Conservation (phyloP, 2,888 invertebrate genomes). For the Oithona nana region DNA sequence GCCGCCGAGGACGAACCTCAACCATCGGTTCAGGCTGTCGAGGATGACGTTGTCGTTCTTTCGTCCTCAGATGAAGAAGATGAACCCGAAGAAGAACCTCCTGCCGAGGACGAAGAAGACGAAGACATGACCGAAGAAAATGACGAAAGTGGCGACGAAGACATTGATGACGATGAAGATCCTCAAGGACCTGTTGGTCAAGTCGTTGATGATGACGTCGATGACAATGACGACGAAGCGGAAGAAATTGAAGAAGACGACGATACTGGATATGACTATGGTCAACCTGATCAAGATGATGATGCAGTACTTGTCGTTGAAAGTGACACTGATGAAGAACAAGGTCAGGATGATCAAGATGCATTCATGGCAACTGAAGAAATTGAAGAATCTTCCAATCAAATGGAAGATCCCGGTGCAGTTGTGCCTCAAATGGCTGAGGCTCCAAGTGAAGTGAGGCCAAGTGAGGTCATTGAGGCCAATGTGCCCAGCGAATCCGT, state of each 20-base stretch:
- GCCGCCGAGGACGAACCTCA: background rate
- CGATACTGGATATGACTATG: slow-evolving; percentile 28
- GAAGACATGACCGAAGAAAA: slow-evolving; percentile 20
- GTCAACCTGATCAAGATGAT: slow-evolving; percentile 37
- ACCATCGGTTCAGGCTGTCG: background rate
- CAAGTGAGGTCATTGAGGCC: background rate
- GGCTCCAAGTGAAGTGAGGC: background rate
- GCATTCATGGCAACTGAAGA: background rate
- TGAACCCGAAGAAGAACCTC: slow-evolving; percentile 11
- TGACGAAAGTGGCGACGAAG: slow-evolving; percentile 21
- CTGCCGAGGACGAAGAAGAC: slow-evolving; percentile 21
- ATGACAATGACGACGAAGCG: slow-evolving; percentile 28
- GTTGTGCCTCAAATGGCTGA: background rate
- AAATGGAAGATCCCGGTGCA: background rate
- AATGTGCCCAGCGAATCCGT: no score
- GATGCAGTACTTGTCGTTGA: slow-evolving; percentile 20
- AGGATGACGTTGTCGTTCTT: background rate
- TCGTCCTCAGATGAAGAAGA: slow-evolving; percentile 4
- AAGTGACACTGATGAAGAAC: slow-evolving; percentile 20
- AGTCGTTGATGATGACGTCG: slow-evolving; percentile 23
- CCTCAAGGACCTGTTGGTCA: slow-evolving; percentile 19
- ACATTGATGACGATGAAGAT: slow-evolving; percentile 19
- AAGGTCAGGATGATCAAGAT: slow-evolving; percentile 13
- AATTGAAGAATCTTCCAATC: background rate
- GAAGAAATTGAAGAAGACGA: slow-evolving; percentile 29